phyloP scores from a whole-genome alignment of 2,113 vertebrate species.

The Noctilio leporinus region DNA sequence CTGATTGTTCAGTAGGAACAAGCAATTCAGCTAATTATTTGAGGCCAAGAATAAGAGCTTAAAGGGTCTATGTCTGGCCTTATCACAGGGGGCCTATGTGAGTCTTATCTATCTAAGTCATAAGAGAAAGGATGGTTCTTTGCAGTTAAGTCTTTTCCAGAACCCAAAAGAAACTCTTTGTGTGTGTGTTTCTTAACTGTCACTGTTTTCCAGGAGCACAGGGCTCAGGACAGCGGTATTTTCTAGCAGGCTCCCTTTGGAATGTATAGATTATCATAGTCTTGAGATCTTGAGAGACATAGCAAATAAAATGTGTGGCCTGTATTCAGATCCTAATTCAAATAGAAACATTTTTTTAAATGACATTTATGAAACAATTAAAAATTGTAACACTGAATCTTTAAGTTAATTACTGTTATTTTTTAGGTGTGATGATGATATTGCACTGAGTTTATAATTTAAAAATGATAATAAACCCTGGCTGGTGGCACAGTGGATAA shows the following conservation, averaged over 20 bases:
- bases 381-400: background rate
- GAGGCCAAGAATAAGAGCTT: background rate
- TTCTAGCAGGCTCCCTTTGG: background rate
- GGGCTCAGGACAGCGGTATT: background rate
- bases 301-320: background rate
- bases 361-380: background rate
- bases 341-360: background rate
- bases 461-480: no score
- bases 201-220: background rate
- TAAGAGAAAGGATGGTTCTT: background rate
- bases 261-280: background rate
- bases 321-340: slow-evolving; percentile 1
- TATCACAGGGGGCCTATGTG: background rate
- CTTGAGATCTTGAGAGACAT: background rate
- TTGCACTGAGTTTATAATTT: background rate
- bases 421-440: background rate
- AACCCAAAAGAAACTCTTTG: background rate
- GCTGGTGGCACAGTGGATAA: no score
- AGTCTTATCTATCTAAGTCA: background rate
- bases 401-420: background rate
- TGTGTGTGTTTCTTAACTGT: background rate
- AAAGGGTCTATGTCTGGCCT: background rate
- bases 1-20: background rate
- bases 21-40: background rate
- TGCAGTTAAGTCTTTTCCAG: background rate